A percentile compares a stretch with the other conserved stretches of the same genome.
These are phyloP conservation scores for Drosophila eohydei DNA, from an alignment of 2,888 invertebrate species.

Conservation along the genomic window DNA sequence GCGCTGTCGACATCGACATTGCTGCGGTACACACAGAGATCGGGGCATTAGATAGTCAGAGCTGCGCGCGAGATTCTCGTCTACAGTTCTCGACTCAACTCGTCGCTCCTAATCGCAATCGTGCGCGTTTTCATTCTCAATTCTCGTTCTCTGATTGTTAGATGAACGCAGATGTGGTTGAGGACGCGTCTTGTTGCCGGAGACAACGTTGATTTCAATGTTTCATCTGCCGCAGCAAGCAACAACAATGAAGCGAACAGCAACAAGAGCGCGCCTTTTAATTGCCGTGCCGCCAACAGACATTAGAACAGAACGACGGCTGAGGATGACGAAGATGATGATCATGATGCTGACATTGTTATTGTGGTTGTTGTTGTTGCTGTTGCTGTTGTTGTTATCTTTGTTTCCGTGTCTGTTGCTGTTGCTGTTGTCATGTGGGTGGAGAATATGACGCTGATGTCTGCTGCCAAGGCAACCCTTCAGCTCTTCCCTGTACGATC, in stretches of 20 bases:
- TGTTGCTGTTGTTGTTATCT: slow-evolving; percentile 22
- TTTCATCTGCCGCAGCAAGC: slow-evolving; percentile 74
- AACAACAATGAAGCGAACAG: slow-evolving; percentile 36
- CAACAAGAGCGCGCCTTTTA: slow-evolving; percentile 73
- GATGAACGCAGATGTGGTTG: slow-evolving; percentile 28
- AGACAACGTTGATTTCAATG: slow-evolving; percentile 72
- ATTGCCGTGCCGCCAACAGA: slow-evolving; percentile 76
- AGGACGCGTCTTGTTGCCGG: slow-evolving; percentile 60
- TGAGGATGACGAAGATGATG: slow-evolving; percentile 40
- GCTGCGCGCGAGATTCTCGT: slow-evolving; percentile 22
- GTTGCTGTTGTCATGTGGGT: slow-evolving; percentile 65
- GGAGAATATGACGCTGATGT: slow-evolving; percentile 74
- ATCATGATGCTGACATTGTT: slow-evolving; percentile 26
- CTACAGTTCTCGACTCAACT: slow-evolving; percentile 3
- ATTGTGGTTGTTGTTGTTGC: slow-evolving; percentile 5
- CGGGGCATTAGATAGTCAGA: slow-evolving; percentile 66
- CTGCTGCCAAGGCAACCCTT: slow-evolving; percentile 17
- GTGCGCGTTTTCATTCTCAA: slow-evolving; percentile 60
- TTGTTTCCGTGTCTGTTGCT: slow-evolving; percentile 43
- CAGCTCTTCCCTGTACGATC: not conserved
- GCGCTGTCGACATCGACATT: slow-evolving; percentile 71
- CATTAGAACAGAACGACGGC: slow-evolving; percentile 62
- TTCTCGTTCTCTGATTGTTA: slow-evolving; percentile 59
- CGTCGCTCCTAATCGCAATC: slow-evolving; percentile 57
- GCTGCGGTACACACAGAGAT: slow-evolving; percentile 62